Conservation (phyloP, 2,888 invertebrate species). For the Gari tellinella region DNA sequence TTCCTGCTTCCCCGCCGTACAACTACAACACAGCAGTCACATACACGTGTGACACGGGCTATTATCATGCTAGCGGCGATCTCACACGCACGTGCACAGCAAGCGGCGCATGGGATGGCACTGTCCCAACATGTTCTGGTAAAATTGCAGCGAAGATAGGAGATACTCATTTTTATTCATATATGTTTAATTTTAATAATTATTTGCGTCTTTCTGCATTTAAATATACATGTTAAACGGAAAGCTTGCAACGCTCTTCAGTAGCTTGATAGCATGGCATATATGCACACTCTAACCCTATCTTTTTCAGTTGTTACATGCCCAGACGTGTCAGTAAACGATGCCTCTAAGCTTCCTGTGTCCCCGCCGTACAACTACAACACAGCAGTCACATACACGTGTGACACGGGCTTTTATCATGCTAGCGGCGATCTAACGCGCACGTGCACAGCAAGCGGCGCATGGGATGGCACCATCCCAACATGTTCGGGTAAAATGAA, state of each 20-base stretch:
- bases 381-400: slow-evolving; percentile 27
- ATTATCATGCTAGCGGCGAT: slow-evolving; percentile 31
- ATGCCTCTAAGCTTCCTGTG: slow-evolving; percentile 7
- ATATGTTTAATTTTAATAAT: neutral
- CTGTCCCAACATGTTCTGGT: slow-evolving; percentile 37
- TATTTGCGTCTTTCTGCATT: too few relatives aligned
- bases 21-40: slow-evolving; percentile 25
- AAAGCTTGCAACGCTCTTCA: too few relatives aligned
- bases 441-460: slow-evolving; percentile 21
- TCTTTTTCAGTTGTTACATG: slow-evolving; percentile 53
- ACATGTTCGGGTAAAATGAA: too few relatives aligned
- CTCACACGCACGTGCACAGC: slow-evolving; percentile 26
- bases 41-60: slow-evolving; percentile 34
- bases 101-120: slow-evolving; percentile 24
- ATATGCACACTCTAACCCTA: too few relatives aligned
- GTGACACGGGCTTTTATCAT: slow-evolving; percentile 21
- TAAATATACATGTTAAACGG: too few relatives aligned
- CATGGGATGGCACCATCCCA: slow-evolving; percentile 20
- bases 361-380: slow-evolving; percentile 16
- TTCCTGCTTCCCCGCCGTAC: slow-evolving; percentile 2
- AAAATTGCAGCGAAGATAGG: too few relatives aligned
- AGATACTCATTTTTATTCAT: neutral
- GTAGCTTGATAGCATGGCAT: too few relatives aligned
- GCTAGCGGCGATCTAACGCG: slow-evolving; percentile 16
- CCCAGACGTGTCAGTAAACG: neutral